These are phyloP conservation scores for Pygoscelis antarcticus DNA, from an alignment of 2,113 vertebrate species.

Conservation along the genomic window DNA sequence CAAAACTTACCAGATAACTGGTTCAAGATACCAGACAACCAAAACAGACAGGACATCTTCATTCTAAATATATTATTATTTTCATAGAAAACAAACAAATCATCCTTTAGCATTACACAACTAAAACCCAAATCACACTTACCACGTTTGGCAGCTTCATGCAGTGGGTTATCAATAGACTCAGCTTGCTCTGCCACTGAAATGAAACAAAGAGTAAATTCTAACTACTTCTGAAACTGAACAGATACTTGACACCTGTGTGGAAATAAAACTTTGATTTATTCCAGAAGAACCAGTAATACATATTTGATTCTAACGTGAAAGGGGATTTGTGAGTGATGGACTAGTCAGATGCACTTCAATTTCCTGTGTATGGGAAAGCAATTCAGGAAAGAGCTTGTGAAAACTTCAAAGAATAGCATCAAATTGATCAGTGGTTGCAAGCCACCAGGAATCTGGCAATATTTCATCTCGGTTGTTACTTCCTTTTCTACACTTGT, in stretches of 20 bases:
- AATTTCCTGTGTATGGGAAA: background rate
- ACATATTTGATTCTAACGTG: background rate
- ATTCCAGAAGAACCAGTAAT: background rate
- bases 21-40: background rate
- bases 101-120: background rate
- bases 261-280: background rate
- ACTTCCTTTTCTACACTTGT: background rate
- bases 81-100: background rate
- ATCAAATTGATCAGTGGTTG: background rate
- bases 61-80: background rate
- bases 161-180: conserved; percentile 95
- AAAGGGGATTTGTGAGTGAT: background rate
- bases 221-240: background rate
- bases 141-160: conserved; percentile 98
- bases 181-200: conserved; percentile 95
- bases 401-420: background rate
- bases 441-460: background rate
- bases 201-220: conserved; percentile 43
- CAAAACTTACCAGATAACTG: background rate
- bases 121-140: conserved; percentile 4
- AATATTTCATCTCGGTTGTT: background rate
- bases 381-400: background rate
- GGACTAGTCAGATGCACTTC: background rate
- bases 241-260: background rate
- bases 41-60: background rate